Percentiles rank a stretch among this genome's conserved stretches.
phyloP scores from a whole-genome alignment of 1,140 invertebrate species.

The Oppia nitens region DNA sequence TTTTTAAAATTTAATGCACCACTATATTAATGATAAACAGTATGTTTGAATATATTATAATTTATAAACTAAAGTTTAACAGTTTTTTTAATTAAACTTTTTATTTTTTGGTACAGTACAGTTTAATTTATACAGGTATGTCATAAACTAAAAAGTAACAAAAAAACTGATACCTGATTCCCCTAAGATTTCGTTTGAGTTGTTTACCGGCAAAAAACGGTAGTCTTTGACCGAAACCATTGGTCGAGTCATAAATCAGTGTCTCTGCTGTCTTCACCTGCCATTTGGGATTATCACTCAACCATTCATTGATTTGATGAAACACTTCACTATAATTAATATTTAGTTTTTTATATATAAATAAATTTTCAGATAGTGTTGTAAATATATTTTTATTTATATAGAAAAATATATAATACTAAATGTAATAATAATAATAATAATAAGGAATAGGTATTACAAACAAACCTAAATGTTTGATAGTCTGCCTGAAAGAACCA shows the following conservation, averaged over 20 bases:
- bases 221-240: neutral
- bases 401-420: too few species aligned
- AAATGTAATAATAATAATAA: too few species aligned
- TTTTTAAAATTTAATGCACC: too few species aligned
- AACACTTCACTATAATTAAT: constrained; percentile 2
- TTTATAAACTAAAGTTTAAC: too few species aligned
- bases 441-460: too few species aligned
- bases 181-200: neutral
- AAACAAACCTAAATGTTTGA: constrained; percentile 5
- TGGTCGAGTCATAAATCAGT: neutral
- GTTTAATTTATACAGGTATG: neutral
- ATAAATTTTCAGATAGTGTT: too few species aligned
- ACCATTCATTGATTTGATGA: neutral
- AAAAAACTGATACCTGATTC: neutral
- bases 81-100: too few species aligned
- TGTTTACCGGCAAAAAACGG: neutral
- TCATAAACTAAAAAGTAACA: neutral
- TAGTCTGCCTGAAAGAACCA: constrained; percentile 3
- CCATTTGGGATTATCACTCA: neutral
- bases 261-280: neutral
- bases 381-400: too few species aligned
- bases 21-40: too few species aligned
- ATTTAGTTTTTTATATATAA: too few species aligned
- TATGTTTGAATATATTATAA: too few species aligned
- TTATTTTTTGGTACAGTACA: neutral